Percentiles rank a stretch among this genome's conserved stretches.
Evolutionary conservation across 92 coral and sea anemone genomes (phyloP).

Genomic region (Palythoa grandiflora): DNA sequence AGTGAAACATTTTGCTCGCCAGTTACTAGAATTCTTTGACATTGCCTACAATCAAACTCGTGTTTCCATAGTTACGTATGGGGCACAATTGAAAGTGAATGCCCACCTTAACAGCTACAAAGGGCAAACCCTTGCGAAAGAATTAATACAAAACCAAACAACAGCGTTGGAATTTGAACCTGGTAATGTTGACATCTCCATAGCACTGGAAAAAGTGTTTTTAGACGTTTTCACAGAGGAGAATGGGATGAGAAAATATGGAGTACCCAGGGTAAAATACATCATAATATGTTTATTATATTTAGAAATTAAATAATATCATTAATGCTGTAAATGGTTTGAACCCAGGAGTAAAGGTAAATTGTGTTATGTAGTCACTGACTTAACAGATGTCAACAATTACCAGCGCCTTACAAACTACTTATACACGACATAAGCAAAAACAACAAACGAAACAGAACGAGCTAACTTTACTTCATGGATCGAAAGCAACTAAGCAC

Average conservation of each 20-base stretch:
- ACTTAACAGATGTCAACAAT: no score
- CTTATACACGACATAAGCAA: no score
- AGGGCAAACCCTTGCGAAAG: not conserved
- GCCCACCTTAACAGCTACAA: constrained; percentile 15
- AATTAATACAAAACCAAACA: not conserved
- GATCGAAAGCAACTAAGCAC: no score
- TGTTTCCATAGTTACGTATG: constrained; percentile 36
- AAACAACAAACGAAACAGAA: no score
- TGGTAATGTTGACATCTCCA: not conserved
- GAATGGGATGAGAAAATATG: constrained; percentile 28
- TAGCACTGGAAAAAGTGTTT: constrained; percentile 10
- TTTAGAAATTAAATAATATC: not conserved
- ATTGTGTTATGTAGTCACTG: no score
- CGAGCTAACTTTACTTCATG: no score
- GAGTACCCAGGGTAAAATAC: not conserved
- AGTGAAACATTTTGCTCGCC: constrained; percentile 24
- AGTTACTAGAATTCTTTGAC: not conserved
- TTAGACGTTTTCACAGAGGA: not conserved
- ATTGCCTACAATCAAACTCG: constrained; percentile 6
- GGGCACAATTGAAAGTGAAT: not conserved
- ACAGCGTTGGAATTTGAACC: constrained; percentile 1
- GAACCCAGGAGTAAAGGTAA: no score
- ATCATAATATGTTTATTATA: not conserved
- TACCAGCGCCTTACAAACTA: no score
- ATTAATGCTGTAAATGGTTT: not conserved